Base-by-base conservation (phyloP, 2,113 vertebrate genomes). In the Sardina pilchardus region DNA sequence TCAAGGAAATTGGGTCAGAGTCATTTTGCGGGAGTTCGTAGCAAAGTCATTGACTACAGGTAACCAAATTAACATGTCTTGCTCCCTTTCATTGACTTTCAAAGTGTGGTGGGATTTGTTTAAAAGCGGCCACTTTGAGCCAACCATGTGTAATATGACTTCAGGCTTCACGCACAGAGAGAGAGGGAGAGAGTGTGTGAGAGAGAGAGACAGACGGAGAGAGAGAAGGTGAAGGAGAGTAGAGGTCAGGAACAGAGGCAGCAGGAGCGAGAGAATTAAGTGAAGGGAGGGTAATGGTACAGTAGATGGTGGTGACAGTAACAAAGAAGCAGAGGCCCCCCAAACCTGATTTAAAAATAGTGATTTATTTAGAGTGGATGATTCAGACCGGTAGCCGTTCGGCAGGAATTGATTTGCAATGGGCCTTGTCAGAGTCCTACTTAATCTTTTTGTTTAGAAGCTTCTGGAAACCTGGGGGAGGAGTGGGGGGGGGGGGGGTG, bases 31-130 rank as follows among this genome's bases (percentile, higher is more conserved):
- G 10, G 71, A 34, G 71, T 78, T 17, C 71, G 39, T 36, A 78
- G 16, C 71, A 78, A 78, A 78, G 71, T 78, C 71, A 78, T 78
- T 78, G 34, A 78, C 71, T 78, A 78, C 36, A 78, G 10, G 30
- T 78, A 78, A 78, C 71, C 16, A 34, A 78, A 14, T 78, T 16
- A 78, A 34, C 30, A 36, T 78, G 71, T 78, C 30, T 4, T 34
- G 10, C 16, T 78, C 30, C 71, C 71, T 78, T 78, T 36, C 26
- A 36, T 34, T 78, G 71, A 78, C 71, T 78, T 78, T 78, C 71
- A 78, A 78, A 78, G 71, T 36, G 71, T 16, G 34, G 12, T 17
- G 71, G 71, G 71, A 78, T 78, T 36, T 78, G 30, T 78, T 78
- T 78, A 36, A 78, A 78, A 78, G 16, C 71, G 12, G 30, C 9